phyloP scores from a whole-genome alignment of 2,797 vertebrate genomes.

The Rhadinocentrus ornatus region DNA sequence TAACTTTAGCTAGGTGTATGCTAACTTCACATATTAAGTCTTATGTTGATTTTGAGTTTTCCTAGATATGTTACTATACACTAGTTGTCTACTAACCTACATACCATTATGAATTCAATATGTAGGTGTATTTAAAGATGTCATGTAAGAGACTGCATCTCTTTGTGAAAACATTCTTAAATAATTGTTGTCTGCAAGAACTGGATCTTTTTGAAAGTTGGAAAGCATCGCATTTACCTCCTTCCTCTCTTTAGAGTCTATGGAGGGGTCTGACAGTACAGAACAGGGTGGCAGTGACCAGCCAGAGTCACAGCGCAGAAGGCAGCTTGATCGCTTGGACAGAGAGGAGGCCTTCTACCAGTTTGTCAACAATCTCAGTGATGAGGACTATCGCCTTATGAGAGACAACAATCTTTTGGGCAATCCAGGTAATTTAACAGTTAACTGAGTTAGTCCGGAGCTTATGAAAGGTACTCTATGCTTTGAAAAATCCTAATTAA shows the following conservation, averaged over 20 bases:
- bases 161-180: not conserved
- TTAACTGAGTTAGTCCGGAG: not conserved
- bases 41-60: not conserved
- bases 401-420: conserved; percentile 98
- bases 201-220: conserved; percentile 61
- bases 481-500: not conserved
- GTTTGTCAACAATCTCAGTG: conserved; percentile 98
- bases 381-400: conserved; percentile 99
- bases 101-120: not conserved
- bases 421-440: conserved; percentile 89
- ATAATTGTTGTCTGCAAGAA: conserved; percentile 25
- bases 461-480: not conserved
- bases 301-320: conserved; percentile 91
- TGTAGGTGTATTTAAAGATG: not conserved
- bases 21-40: not conserved
- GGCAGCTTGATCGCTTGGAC: conserved; percentile 93
- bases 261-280: conserved; percentile 92
- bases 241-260: conserved; percentile 70
- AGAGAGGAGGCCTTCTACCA: conserved; percentile 98
- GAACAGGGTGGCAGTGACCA: conserved; percentile 93
- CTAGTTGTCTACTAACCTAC: not conserved
- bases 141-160: not conserved
- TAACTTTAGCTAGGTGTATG: not conserved
- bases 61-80: not conserved
- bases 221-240: conserved; percentile 46